These are phyloP conservation scores for Alloscopus bannaensis DNA, from an alignment of 2,888 invertebrate genomes.

Conservation along the genomic window DNA sequence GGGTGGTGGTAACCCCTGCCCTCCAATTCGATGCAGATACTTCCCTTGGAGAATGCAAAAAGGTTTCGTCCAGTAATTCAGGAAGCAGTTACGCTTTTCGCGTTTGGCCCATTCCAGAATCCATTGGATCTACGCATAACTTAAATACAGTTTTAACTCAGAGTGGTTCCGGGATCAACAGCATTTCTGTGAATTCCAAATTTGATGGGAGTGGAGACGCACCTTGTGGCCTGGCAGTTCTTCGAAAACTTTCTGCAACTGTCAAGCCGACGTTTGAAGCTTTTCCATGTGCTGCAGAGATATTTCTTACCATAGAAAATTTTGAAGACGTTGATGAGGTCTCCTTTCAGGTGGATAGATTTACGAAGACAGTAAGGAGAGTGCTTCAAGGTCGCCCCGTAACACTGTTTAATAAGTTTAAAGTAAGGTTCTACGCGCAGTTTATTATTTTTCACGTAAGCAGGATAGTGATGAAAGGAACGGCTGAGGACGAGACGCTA, in stretches of 20 bases:
- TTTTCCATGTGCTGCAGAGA: slow-evolving; percentile 40
- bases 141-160: slow-evolving; percentile 37
- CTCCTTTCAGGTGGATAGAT: slow-evolving; percentile 57
- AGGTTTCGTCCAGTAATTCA: too few relatives aligned
- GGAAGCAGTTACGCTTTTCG: slow-evolving; percentile 25
- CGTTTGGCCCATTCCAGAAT: slow-evolving; percentile 69
- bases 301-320: slow-evolving; percentile 55
- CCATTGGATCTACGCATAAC: slow-evolving; percentile 44
- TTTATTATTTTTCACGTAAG: slow-evolving; percentile 57
- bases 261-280: slow-evolving; percentile 18
- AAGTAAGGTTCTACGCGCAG: slow-evolving; percentile 64
- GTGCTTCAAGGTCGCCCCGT: slow-evolving; percentile 59
- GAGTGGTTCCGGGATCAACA: slow-evolving; percentile 52
- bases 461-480: background rate
- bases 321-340: slow-evolving; percentile 30
- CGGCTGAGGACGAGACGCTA: slow-evolving; percentile 18
- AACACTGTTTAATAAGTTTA: slow-evolving; percentile 60
- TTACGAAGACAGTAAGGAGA: slow-evolving; percentile 49
- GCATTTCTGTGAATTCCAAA: slow-evolving; percentile 4
- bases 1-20: slow-evolving; percentile 56
- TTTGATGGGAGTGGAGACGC: slow-evolving; percentile 36
- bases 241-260: slow-evolving; percentile 3
- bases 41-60: too few relatives aligned
- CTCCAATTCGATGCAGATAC: too few relatives aligned
- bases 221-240: slow-evolving; percentile 20